Percentiles rank a stretch among this genome's conserved stretches.
Conservation (phyloP, 2,113 vertebrate genomes). For the Neopipo cinnamomea region DNA sequence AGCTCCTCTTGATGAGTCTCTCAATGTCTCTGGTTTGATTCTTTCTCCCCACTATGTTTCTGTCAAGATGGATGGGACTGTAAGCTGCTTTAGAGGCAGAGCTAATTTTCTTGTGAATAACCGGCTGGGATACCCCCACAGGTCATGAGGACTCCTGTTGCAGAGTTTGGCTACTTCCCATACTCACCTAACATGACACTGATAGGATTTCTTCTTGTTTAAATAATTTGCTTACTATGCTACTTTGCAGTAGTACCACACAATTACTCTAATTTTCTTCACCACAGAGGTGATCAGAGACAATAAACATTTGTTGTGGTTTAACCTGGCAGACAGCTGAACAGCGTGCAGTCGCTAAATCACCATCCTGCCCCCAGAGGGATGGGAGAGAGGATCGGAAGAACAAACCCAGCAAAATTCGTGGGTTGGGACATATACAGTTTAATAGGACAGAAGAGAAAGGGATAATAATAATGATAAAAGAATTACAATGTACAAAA, state of each 20-base stretch:
- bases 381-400: neutral
- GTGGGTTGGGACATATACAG: neutral
- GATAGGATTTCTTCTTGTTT: neutral
- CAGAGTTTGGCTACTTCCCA: neutral
- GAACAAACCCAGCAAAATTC: neutral
- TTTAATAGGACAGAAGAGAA: neutral
- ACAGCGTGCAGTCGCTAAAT: neutral
- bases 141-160: neutral
- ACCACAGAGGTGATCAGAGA: neutral
- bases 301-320: neutral
- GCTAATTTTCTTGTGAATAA: neutral
- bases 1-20: neutral
- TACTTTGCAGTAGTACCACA: neutral
- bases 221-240: neutral
- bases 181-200: neutral
- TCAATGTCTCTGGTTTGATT: neutral
- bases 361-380: neutral
- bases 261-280: neutral
- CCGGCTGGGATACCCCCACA: fast-evolving
- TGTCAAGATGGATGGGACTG: neutral
- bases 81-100: neutral
- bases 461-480: neutral
- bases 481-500: neutral
- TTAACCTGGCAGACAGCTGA: neutral
- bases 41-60: neutral